A percentile compares a stretch with the other conserved stretches of the same genome.
These are phyloP conservation scores for Physeter macrocephalus DNA, from an alignment of 2,113 vertebrate genomes.

Conservation along the genomic window DNA sequence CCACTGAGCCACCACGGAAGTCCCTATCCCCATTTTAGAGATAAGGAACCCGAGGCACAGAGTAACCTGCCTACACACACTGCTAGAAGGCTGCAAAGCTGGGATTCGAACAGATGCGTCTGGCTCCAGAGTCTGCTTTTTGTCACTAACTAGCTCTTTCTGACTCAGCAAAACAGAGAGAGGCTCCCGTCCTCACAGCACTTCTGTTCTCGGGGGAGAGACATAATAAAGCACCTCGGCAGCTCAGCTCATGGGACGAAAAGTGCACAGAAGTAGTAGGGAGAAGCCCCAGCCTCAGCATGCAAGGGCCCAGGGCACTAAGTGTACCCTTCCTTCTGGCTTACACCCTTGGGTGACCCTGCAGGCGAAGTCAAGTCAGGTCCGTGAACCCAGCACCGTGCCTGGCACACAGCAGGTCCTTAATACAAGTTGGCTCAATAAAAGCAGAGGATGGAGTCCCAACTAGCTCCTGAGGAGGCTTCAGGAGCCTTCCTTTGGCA, in stretches of 20 bases:
- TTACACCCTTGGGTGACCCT: too few species aligned
- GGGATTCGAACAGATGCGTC: accelerated
- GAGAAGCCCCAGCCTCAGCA: neutral
- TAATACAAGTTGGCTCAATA: neutral
- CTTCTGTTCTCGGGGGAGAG: neutral
- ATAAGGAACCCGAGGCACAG: neutral
- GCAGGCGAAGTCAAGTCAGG: neutral
- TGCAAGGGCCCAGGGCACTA: too few species aligned
- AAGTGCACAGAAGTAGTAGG: neutral
- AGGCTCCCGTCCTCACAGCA: neutral
- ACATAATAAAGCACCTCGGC: accelerated
- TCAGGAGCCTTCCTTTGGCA: neutral
- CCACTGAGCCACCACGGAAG: too few species aligned
- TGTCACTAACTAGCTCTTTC: neutral
- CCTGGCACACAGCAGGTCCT: neutral
- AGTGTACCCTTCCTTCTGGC: neutral
- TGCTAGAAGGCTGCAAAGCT: neutral
- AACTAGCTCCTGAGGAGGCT: neutral
- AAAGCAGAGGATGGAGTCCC: neutral
- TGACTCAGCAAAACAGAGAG: neutral
- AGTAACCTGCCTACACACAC: neutral
- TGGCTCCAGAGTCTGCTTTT: neutral
- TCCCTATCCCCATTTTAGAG: neutral
- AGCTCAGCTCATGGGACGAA: neutral
- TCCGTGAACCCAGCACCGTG: accelerated